These are phyloP conservation scores for Aromia moschata DNA, from an alignment of 2,888 invertebrate species.

Conservation along the genomic window DNA sequence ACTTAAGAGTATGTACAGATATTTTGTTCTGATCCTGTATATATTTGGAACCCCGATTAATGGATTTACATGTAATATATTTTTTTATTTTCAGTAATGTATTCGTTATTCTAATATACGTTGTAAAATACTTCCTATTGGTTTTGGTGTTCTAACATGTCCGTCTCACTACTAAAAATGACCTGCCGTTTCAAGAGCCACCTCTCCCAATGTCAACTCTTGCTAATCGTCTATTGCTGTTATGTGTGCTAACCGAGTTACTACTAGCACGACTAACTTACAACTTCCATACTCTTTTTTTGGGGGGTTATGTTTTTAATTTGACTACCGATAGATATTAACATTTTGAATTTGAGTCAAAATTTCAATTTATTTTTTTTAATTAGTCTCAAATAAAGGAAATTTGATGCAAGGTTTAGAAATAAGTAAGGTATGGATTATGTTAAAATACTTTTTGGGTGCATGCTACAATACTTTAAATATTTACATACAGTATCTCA, in stretches of 20 bases:
- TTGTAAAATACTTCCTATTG: conserved; percentile 28
- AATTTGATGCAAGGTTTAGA: too few species aligned
- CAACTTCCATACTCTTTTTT: too few species aligned
- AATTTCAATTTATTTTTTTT: too few species aligned
- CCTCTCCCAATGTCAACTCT: background rate
- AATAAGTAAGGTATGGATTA: too few species aligned
- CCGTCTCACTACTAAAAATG: conserved; percentile 12
- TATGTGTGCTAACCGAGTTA: background rate
- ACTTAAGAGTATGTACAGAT: conserved; percentile 21
- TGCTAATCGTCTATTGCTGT: background rate
- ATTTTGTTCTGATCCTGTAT: conserved; percentile 26
- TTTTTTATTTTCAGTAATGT: conserved; percentile 44
- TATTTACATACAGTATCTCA: too few species aligned
- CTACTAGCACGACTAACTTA: too few species aligned
- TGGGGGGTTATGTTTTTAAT: too few species aligned
- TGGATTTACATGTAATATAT: conserved; percentile 34
- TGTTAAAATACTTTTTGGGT: too few species aligned
- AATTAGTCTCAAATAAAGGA: too few species aligned
- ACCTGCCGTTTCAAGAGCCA: background rate
- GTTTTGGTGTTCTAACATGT: conserved; percentile 40
- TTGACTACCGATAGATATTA: too few species aligned
- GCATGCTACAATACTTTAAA: too few species aligned
- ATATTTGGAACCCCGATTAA: conserved; percentile 25
- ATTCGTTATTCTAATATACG: conserved; percentile 38
- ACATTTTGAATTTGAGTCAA: too few species aligned